Conservation (phyloP, 2,797 vertebrate genomes). For the Sebastes ruberrimus region DNA sequence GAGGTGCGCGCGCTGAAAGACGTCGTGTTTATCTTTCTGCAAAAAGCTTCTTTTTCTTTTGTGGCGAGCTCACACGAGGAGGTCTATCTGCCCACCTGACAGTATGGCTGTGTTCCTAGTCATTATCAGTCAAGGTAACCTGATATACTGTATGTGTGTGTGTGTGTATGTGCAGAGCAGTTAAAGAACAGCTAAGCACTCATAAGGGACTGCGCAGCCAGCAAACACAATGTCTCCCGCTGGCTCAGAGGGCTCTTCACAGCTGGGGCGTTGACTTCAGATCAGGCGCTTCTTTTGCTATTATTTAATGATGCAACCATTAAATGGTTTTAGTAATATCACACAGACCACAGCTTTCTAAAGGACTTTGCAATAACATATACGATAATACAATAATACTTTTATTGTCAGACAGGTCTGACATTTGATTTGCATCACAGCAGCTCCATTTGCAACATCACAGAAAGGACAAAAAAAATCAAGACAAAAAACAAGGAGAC, state of each 20-base stretch:
- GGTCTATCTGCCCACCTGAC: not conserved
- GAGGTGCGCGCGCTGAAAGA: not conserved
- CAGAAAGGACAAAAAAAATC: too few species aligned
- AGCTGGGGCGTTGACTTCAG: conserved; percentile 15
- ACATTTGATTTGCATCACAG: too few species aligned
- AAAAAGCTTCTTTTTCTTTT: not conserved
- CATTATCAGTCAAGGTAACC: conserved; percentile 42
- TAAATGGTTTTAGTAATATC: conserved; percentile 28
- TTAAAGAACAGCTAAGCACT: conserved; percentile 38
- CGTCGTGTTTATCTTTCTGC: not conserved
- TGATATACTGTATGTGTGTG: not conserved
- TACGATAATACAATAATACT: not conserved
- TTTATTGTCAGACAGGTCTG: too few species aligned
- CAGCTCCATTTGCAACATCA: too few species aligned
- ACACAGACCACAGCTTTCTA: not conserved
- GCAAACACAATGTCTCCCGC: conserved; percentile 16
- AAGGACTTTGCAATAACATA: conserved; percentile 7
- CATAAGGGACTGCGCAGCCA: conserved; percentile 1
- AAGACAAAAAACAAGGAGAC: too few species aligned
- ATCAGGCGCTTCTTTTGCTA: not conserved
- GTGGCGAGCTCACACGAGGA: not conserved
- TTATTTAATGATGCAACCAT: conserved; percentile 35
- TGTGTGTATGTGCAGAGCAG: not conserved
- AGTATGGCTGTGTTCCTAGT: conserved; percentile 12
- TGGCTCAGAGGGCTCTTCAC: conserved; percentile 15